phyloP scores from a whole-genome alignment of 2,888 invertebrate species.

The Euzophera pinguis region DNA sequence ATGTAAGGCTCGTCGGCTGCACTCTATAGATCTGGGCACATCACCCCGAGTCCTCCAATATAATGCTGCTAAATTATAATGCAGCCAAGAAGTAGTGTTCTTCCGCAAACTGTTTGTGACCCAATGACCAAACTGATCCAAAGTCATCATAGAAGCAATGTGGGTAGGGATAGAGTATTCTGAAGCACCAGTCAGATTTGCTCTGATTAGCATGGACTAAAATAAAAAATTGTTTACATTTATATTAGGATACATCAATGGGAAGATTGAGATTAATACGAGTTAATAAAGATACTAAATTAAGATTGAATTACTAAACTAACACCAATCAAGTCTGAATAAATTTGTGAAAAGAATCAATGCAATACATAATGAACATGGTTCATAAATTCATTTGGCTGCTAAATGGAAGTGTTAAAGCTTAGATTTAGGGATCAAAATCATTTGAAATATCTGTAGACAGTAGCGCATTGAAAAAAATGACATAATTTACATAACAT shows the following conservation, averaged over 20 bases:
- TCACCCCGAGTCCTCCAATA: constrained; percentile 89
- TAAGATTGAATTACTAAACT: no score
- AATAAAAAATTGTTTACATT: constrained; percentile 18
- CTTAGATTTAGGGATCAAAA: no score
- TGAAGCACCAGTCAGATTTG: constrained; percentile 49
- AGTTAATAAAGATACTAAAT: background rate
- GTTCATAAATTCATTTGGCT: no score
- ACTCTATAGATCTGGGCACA: constrained; percentile 88
- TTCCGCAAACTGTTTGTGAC: constrained; percentile 80
- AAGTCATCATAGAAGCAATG: constrained; percentile 48
- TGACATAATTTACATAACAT: constrained; percentile 18
- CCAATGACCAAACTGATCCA: constrained; percentile 80
- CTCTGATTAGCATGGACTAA: constrained; percentile 58
- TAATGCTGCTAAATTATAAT: constrained; percentile 88
- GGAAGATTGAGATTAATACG: no score
- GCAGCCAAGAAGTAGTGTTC: constrained; percentile 88
- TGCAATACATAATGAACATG: no score
- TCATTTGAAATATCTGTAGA: no score
- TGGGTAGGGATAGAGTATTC: constrained; percentile 45
- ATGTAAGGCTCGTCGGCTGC: constrained; percentile 86
- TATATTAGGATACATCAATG: background rate
- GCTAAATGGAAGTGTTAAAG: no score
- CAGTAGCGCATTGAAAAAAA: no score
- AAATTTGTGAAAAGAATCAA: no score
- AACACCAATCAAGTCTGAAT: no score